Evolutionary conservation across 1,140 invertebrate species (phyloP), one percentile per base, ranked within the genome.

Genomic region (Aporrectodea caliginosa): DNA sequence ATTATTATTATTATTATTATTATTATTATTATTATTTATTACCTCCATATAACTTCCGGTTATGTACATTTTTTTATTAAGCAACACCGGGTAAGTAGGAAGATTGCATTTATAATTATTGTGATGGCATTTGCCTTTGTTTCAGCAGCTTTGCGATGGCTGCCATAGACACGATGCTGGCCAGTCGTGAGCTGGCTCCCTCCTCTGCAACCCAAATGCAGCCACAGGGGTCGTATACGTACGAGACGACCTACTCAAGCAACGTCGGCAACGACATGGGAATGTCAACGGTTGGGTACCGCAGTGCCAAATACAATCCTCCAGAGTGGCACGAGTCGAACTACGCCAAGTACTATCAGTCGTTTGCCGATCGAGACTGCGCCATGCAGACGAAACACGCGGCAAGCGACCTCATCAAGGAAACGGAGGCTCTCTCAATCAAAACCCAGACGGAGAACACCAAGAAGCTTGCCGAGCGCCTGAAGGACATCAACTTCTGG

Each of bases 401-500:
- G 78, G 85, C 84, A 1, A 86, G 85, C 70, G 77, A 84, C 73
- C 84, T 82, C 0, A 72, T 75, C 34, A 80, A 81, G 16, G 78
- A 82, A 29, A 84, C 86, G 16, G 84, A 85, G 69, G 82, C 83
- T 16, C 85, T 83, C 16, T 85, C 86, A 43, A 84, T 86, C 79
- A 85, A 85, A 83, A 86, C 84, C 73, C 88, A 88, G 81, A 81
- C 84, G 35, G 86, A 87, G 33, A 85, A 85, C 12, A 89, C 87
- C 6, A 88, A 88, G 82, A 86, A 86, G 79, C 81, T 89, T 27
- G 84, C 82, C 16, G 86, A 88, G 78, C 82, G 88, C 75, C 83
- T 88, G 79, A 84, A 88, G 58, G 87, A 88, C 81, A 87, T 88
- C 74, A 85, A 87, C 71, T 88, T 88, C 82, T 89, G 88, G 88